phyloP scores from a whole-genome alignment of 2,797 vertebrate genomes.

The Zalophus californianus region DNA sequence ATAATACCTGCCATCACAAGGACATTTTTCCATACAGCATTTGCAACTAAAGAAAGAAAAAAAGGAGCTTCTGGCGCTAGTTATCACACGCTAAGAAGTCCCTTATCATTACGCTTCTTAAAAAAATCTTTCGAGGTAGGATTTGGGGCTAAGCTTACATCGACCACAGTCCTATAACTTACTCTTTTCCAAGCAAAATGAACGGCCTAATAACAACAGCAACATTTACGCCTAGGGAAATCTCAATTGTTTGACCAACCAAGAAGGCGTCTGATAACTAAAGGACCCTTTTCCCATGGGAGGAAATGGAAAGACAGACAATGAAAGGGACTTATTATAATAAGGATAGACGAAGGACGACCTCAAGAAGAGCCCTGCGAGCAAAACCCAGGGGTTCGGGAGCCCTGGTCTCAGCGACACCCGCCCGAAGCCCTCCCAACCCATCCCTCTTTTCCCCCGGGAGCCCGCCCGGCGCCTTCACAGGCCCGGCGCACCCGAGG shows the following conservation, averaged over 20 bases:
- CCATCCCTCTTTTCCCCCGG: background rate
- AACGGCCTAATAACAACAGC: conserved; percentile 50
- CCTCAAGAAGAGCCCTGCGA: background rate
- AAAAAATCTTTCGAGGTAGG: background rate
- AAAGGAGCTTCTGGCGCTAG: background rate
- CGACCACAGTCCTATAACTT: background rate
- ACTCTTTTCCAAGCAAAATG: conserved; percentile 35
- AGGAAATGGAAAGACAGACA: background rate
- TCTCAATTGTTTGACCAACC: conserved; percentile 25
- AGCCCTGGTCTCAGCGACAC: background rate
- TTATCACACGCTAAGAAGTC: background rate
- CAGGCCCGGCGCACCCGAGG: background rate
- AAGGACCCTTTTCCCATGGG: background rate
- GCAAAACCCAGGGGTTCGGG: background rate
- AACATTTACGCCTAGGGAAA: conserved; percentile 28
- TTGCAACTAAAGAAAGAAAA: conserved; percentile 26
- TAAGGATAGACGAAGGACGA: background rate
- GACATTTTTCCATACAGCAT: conserved; percentile 22
- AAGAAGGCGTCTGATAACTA: conserved; percentile 37
- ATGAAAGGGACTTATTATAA: background rate
- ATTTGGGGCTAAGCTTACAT: background rate
- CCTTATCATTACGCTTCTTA: background rate
- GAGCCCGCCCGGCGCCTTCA: background rate
- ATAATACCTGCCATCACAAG: conserved; percentile 8
- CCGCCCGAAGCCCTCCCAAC: background rate